Evolutionary conservation across 2,888 invertebrate species (phyloP), one percentile per base, ranked within the genome.

Genomic region (Athetis lepigone): DNA sequence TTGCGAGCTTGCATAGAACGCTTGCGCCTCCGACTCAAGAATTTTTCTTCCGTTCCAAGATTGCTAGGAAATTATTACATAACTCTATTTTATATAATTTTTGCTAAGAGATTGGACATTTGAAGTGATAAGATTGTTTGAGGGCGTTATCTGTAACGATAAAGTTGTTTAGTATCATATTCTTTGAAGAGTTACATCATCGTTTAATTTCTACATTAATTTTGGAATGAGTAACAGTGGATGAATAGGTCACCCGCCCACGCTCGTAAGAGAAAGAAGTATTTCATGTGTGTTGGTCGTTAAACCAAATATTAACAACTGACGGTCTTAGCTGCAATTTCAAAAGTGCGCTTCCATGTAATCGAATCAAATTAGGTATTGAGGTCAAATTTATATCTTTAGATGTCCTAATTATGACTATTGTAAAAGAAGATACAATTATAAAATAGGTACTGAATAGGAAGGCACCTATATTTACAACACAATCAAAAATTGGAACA

Each of bases 111-210:
- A 58, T 68, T 55, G 56, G 16, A 54, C 37, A 11, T 40, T 40
- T 37, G 18, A 29, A 62, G 16, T 42, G 72, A 76, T 75, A 76
- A 71, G 39, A 29, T 19, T 36, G 23, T 66, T 40, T 25, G 18
- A 46, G 46, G 33, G 40, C 13, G 19, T 56, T 47, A 76, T 58
- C 52, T 59, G 45, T 55, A 39, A 47, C 71, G n/a, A n/a, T n/a
- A 21, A 16, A 43, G 23, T 19, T 36, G 23, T 66, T 40, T 25
- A n/a, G 46, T 51, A 37, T 43, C 13, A 23, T 56, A 43, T 74
- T 58, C 52, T 59, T 49, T 55, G 42, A 47, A 75, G 25, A n/a
- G 40, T 76, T 63, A 63, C 62, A 67, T 76, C 72, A 75, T 59
- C 33, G 25, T 49, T 60, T 27, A 55, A 46, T 64, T 57, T 54